Conservation (phyloP, 2,888 invertebrate genomes). For the Melanostoma scalare region DNA sequence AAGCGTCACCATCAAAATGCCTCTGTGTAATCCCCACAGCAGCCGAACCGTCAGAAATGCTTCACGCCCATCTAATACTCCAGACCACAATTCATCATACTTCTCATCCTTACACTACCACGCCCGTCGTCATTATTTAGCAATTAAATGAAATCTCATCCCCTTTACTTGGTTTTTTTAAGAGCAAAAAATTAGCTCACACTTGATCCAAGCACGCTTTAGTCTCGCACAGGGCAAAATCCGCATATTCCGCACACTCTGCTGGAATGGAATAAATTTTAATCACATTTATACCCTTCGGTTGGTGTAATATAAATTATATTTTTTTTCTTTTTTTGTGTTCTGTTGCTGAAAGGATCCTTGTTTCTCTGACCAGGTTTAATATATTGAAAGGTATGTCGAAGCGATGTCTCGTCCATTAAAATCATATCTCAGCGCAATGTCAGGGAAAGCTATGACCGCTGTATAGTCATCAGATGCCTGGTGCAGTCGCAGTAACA, state of each 20-base stretch:
- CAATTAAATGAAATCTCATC: no score
- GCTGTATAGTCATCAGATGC: slow-evolving; percentile 2
- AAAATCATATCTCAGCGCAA: slow-evolving; percentile 55
- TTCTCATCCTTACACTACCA: no score
- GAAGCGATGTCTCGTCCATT: slow-evolving; percentile 48
- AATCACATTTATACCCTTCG: slow-evolving; percentile 56
- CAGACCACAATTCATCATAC: no score
- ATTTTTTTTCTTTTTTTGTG: slow-evolving; percentile 23
- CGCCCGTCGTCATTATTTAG: no score
- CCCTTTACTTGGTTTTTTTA: no score
- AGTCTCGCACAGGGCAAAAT: no score
- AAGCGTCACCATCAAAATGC: no score
- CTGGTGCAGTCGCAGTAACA: slow-evolving; percentile 36
- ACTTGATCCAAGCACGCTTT: no score
- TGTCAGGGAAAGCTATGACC: slow-evolving; percentile 7
- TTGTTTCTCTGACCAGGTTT: slow-evolving; percentile 29
- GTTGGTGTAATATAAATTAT: slow-evolving; percentile 56
- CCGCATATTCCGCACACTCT: slow-evolving; percentile 3
- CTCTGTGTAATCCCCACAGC: no score
- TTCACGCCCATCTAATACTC: no score
- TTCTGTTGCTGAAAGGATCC: slow-evolving; percentile 20
- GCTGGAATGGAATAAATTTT: slow-evolving; percentile 55
- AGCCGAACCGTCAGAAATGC: no score
- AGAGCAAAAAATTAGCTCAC: no score
- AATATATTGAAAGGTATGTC: slow-evolving; percentile 1